Evolutionary conservation across 2,888 invertebrate genomes (phyloP).

Genomic region (Steinernema hermaphroditum): DNA sequence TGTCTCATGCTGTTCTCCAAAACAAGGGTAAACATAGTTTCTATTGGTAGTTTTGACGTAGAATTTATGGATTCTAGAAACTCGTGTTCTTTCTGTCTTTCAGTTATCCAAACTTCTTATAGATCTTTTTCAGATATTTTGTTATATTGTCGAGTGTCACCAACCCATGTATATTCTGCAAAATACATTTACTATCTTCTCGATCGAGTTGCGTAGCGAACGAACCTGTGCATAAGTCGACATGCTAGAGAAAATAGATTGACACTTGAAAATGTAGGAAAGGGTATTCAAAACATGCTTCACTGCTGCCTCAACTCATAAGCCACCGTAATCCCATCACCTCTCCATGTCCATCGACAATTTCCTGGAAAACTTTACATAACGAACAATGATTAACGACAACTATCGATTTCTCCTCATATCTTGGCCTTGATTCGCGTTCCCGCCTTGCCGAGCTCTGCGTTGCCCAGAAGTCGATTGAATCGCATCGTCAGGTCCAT

Average conservation of each 20-base stretch:
- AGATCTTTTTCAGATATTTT: background rate
- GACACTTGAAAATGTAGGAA: too few relatives aligned
- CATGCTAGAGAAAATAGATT: too few relatives aligned
- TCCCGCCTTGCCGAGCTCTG: slow-evolving; percentile 60
- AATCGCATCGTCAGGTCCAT: slow-evolving; percentile 61
- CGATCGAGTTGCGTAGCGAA: too few relatives aligned
- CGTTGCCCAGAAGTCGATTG: slow-evolving; percentile 60
- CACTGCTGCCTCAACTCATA: too few relatives aligned
- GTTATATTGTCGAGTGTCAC: too few relatives aligned
- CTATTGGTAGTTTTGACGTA: slow-evolving; percentile 10
- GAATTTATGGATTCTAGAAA: background rate
- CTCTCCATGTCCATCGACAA: too few relatives aligned
- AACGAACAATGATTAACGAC: background rate
- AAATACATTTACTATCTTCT: too few relatives aligned
- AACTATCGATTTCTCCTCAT: slow-evolving; percentile 5
- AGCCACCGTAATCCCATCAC: too few relatives aligned
- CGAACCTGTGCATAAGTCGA: too few relatives aligned
- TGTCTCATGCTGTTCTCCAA: background rate
- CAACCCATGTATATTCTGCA: too few relatives aligned
- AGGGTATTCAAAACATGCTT: too few relatives aligned
- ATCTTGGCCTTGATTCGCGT: slow-evolving; percentile 38
- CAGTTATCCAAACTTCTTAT: background rate
- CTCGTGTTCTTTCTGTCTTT: slow-evolving; percentile 1
- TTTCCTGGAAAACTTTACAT: too few relatives aligned
- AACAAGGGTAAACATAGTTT: slow-evolving; percentile 19